These are phyloP conservation scores for Fragum sueziense DNA, from an alignment of 2,888 invertebrate genomes.

Conservation along the genomic window DNA sequence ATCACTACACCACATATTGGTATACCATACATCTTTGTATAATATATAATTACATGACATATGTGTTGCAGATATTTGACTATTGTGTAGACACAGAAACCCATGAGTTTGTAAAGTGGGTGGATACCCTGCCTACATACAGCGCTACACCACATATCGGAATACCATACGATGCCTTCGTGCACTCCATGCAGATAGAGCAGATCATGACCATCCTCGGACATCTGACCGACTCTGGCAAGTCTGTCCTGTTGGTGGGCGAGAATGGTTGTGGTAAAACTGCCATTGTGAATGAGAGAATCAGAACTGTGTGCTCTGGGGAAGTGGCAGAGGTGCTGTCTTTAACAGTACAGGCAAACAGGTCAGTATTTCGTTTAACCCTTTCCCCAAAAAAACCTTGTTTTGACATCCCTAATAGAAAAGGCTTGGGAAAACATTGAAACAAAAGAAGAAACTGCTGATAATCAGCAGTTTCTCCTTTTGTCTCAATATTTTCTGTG, in stretches of 20 bases:
- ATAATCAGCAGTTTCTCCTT: too few relatives aligned
- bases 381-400: too few relatives aligned
- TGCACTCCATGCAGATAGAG: slow-evolving; percentile 78
- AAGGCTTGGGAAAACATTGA: too few relatives aligned
- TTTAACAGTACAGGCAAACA: slow-evolving; percentile 78
- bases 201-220: slow-evolving; percentile 72
- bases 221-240: slow-evolving; percentile 79
- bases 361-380: too few relatives aligned
- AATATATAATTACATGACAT: background rate
- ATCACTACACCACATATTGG: slow-evolving; percentile 77
- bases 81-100: slow-evolving; percentile 80
- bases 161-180: slow-evolving; percentile 80
- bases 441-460: too few relatives aligned
- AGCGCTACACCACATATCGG: slow-evolving; percentile 78
- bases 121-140: slow-evolving; percentile 78
- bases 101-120: slow-evolving; percentile 79
- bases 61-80: slow-evolving; percentile 78
- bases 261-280: slow-evolving; percentile 81
- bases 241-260: slow-evolving; percentile 80
- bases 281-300: slow-evolving; percentile 80
- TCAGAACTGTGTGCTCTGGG: slow-evolving; percentile 81
- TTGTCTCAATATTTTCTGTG: too few relatives aligned
- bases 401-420: too few relatives aligned
- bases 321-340: slow-evolving; percentile 81
- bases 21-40: slow-evolving; percentile 77